phyloP scores from a whole-genome alignment of 2,888 invertebrate genomes.

The Thereva nobilitata region DNA sequence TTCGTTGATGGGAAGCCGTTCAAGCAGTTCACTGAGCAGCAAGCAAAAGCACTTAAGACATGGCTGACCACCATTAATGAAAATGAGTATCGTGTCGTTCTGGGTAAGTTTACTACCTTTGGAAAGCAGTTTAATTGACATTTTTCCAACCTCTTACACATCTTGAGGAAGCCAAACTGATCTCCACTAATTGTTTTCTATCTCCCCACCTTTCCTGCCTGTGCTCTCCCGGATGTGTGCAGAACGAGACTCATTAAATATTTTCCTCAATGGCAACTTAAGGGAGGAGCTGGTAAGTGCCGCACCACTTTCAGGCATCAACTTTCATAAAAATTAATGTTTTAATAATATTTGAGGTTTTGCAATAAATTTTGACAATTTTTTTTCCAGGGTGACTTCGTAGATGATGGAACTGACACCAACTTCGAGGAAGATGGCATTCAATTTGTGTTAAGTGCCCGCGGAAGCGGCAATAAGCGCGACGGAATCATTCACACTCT shows the following conservation, averaged over 20 bases:
- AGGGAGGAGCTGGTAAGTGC: conserved; percentile 51
- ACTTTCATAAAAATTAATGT: not conserved
- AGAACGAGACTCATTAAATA: conserved; percentile 63
- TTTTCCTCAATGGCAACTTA: conserved; percentile 55
- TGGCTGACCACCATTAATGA: conserved; percentile 67
- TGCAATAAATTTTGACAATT: conserved; percentile 46
- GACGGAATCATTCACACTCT: conserved; percentile 66
- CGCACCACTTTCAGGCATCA: not conserved
- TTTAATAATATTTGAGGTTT: conserved; percentile 37
- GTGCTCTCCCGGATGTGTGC: not conserved
- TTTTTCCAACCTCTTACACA: not conserved
- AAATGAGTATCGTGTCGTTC: conserved; percentile 68
- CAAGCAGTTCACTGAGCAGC: conserved; percentile 78
- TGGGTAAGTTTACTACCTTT: conserved; percentile 52
- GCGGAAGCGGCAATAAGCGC: conserved; percentile 56
- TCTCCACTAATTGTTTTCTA: conserved; percentile 8
- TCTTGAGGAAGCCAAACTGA: not conserved
- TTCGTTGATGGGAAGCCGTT: conserved; percentile 81
- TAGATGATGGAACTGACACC: conserved; percentile 83
- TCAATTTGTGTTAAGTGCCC: conserved; percentile 54
- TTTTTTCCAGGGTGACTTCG: conserved; percentile 72
- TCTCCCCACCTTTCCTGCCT: not conserved
- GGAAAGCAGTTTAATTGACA: not conserved
- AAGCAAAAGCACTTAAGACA: conserved; percentile 73
- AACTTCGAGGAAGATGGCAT: conserved; percentile 62